phyloP scores from a whole-genome alignment of 1,140 invertebrate species.

The Aphelinus atriplicis region DNA sequence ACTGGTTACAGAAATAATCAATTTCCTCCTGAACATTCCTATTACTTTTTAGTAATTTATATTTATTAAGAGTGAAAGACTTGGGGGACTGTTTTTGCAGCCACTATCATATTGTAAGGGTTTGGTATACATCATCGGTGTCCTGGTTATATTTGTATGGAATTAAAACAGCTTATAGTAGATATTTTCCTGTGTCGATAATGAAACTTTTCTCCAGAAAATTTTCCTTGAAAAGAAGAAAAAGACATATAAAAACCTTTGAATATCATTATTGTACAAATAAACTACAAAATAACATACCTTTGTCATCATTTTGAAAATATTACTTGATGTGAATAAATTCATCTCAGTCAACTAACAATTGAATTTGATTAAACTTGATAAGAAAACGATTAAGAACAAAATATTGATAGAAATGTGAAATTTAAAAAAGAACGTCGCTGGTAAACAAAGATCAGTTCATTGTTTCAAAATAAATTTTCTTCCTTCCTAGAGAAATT shows the following conservation, averaged over 20 bases:
- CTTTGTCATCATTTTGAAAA: not conserved
- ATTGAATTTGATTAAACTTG: no score
- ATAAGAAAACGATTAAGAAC: no score
- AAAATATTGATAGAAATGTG: no score
- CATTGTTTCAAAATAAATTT: not conserved
- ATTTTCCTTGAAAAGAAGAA: constrained; percentile 8
- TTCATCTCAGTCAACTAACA: no score
- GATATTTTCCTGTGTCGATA: constrained; percentile 38
- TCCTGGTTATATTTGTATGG: constrained; percentile 30
- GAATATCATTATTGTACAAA: not conserved
- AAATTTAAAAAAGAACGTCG: no score
- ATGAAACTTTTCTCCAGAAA: constrained; percentile 15
- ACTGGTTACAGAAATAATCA: constrained; percentile 39
- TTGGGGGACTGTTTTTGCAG: constrained; percentile 31
- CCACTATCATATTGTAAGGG: no score
- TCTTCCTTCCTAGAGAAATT: constrained; percentile 10
- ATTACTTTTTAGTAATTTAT: constrained; percentile 44
- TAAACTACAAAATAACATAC: not conserved
- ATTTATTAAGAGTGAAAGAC: constrained; percentile 47
- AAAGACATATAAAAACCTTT: not conserved
- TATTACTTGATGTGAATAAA: not conserved
- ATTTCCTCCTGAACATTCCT: constrained; percentile 55
- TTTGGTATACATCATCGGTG: constrained; percentile 1
- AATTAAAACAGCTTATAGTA: constrained; percentile 39
- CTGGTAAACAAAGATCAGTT: no score